phyloP scores from a whole-genome alignment of 2,888 invertebrate species.

The Pedicia rivosa region DNA sequence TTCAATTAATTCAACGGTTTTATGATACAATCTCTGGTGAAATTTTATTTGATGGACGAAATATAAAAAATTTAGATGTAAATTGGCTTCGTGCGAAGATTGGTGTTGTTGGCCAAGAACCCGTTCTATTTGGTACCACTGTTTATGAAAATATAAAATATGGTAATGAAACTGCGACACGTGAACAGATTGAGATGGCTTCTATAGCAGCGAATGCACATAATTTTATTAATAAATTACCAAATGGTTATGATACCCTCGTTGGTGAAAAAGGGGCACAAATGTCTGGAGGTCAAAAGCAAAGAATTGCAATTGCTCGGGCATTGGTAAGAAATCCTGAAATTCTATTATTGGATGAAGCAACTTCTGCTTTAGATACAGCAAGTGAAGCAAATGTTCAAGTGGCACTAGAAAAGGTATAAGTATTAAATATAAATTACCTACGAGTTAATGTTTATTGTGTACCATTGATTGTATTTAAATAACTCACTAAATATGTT shows the following conservation, averaged over 20 bases:
- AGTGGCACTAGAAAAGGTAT: slow-evolving; percentile 50
- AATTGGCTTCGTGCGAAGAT: slow-evolving; percentile 51
- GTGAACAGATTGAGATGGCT: slow-evolving; percentile 44
- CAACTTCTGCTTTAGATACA: slow-evolving; percentile 60
- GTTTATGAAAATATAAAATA: slow-evolving; percentile 45
- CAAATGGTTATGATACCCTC: slow-evolving; percentile 50
- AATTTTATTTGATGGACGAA: slow-evolving; percentile 30
- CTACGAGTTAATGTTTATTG: too few relatives aligned
- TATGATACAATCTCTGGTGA: slow-evolving; percentile 36
- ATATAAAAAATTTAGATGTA: slow-evolving; percentile 47
- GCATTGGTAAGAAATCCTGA: slow-evolving; percentile 53
- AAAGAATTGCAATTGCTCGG: slow-evolving; percentile 60
- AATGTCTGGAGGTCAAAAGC: slow-evolving; percentile 60
- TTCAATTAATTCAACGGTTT: slow-evolving; percentile 51
- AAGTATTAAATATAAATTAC: too few relatives aligned
- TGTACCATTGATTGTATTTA: too few relatives aligned
- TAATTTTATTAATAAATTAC: slow-evolving; percentile 48
- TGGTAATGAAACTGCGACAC: slow-evolving; percentile 44
- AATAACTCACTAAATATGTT: too few relatives aligned
- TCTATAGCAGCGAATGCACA: slow-evolving; percentile 54
- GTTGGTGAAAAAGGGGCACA: slow-evolving; percentile 60
- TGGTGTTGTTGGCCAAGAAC: slow-evolving; percentile 69
- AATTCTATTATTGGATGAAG: slow-evolving; percentile 54
- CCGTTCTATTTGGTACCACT: slow-evolving; percentile 57
- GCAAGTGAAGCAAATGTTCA: slow-evolving; percentile 60